phyloP scores from a whole-genome alignment of 2,113 vertebrate species.

The Seriola aureovittata region DNA sequence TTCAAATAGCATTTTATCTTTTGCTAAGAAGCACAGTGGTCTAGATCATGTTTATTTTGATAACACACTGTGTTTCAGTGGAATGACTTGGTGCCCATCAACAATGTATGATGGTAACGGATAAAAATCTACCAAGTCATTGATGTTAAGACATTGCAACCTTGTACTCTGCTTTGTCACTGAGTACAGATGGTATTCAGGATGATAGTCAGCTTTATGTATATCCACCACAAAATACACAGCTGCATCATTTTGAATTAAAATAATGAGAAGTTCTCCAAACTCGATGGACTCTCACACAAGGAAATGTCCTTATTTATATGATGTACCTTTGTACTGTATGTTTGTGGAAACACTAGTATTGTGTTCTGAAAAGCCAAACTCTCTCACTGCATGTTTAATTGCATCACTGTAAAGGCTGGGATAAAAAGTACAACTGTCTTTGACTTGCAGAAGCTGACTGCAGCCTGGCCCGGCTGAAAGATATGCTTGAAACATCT shows the following conservation, averaged over 20 bases:
- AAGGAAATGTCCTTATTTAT: conserved; percentile 52
- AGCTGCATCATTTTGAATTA: conserved; percentile 49
- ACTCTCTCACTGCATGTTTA: conserved; percentile 55
- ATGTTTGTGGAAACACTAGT: conserved; percentile 47
- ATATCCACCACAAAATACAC: conserved; percentile 50
- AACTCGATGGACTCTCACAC: conserved; percentile 50
- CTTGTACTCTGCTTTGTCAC: conserved; percentile 30
- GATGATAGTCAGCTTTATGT: conserved; percentile 31
- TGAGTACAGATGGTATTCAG: conserved; percentile 57
- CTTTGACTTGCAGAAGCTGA: conserved; percentile 58
- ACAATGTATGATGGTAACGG: conserved; percentile 54
- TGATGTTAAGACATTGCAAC: conserved; percentile 51
- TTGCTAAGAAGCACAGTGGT: neutral
- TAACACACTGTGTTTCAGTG: conserved; percentile 58
- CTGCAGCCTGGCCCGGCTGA: conserved; percentile 28
- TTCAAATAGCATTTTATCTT: neutral
- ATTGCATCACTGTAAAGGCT: conserved; percentile 57
- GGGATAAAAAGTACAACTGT: conserved; percentile 51
- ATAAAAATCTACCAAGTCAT: conserved; percentile 55
- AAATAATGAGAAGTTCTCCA: conserved; percentile 44
- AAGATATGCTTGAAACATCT: conserved; percentile 67
- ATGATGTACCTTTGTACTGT: conserved; percentile 52
- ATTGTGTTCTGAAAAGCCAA: conserved; percentile 6
- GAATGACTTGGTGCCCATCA: conserved; percentile 15
- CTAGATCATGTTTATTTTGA: conserved; percentile 36